Evolutionary conservation across 30 jellyfish, hydroid and myxozoan species (phyloP).

Genomic region (Hydractinia symbiolongicarpus): DNA sequence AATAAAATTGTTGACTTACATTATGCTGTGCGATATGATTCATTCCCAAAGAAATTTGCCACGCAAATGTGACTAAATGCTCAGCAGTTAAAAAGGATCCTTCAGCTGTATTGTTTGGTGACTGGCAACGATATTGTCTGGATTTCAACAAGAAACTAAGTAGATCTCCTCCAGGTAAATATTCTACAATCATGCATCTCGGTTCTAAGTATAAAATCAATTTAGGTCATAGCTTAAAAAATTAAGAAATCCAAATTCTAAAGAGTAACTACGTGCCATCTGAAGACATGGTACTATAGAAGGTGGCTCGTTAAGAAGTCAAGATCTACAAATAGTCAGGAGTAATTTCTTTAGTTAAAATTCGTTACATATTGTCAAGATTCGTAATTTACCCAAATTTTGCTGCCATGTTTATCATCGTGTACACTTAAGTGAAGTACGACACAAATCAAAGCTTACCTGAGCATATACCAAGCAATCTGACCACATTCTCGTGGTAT

Average conservation of each 20-base stretch:
- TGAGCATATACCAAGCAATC: constrained; percentile 19
- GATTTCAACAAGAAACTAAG: constrained; percentile 27
- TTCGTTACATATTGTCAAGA: no score
- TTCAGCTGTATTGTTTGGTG: constrained; percentile 1
- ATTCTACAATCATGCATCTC: constrained; percentile 30
- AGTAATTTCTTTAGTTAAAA: no score
- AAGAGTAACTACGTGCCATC: no score
- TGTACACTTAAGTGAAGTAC: no score
- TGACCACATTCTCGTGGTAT: constrained; percentile 8
- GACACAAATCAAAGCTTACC: not conserved
- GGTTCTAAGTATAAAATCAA: no score
- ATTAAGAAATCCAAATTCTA: not conserved
- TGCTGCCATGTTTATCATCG: not conserved
- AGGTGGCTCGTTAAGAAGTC: no score
- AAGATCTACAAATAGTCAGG: no score
- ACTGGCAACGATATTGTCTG: constrained; percentile 14
- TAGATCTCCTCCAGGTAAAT: constrained; percentile 34
- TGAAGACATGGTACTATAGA: no score
- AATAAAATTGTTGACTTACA: not conserved
- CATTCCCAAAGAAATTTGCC: constrained; percentile 31
- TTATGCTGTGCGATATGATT: constrained; percentile 9
- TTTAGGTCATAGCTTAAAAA: not conserved
- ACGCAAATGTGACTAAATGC: constrained; percentile 13
- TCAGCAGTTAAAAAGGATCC: constrained; percentile 22
- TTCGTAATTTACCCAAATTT: not conserved